phyloP scores from a whole-genome alignment of 2,797 vertebrate genomes.

The Cygnus olor region DNA sequence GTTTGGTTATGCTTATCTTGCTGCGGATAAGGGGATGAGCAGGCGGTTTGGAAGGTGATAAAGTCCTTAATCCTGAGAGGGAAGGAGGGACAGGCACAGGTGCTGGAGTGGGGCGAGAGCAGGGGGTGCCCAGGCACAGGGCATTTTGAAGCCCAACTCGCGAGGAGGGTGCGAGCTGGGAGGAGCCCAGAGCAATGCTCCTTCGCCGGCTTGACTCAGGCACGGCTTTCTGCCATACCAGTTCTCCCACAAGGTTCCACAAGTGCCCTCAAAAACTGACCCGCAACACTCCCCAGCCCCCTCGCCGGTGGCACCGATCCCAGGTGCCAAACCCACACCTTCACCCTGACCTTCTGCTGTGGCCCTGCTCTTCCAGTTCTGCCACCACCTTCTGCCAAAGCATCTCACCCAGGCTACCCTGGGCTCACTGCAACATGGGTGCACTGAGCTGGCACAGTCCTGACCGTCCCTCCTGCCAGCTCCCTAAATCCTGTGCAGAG shows the following conservation, averaged over 20 bases:
- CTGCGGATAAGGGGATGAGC: neutral
- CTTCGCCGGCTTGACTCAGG: neutral
- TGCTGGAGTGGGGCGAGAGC: fast-evolving
- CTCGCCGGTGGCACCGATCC: neutral
- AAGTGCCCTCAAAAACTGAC: neutral
- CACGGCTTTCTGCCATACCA: neutral
- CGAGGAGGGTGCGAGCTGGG: fast-evolving
- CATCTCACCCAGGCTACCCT: neutral
- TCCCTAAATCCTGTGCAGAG: neutral
- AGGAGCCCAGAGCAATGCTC: neutral
- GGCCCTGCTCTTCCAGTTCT: conserved; percentile 65
- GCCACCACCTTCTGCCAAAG: conserved; percentile 13
- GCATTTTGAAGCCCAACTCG: neutral
- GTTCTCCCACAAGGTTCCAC: neutral
- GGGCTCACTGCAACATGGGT: neutral
- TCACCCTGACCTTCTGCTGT: neutral
- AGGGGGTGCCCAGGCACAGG: neutral
- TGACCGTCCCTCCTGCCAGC: neutral
- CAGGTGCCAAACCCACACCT: conserved; percentile 39
- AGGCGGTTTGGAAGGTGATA: neutral
- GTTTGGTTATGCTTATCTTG: neutral
- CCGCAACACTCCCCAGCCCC: neutral
- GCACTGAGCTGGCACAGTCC: fast-evolving
- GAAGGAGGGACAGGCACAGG: fast-evolving
- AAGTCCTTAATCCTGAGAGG: neutral